Evolutionary conservation across 2,888 invertebrate species (phyloP), one percentile per base, ranked within the genome.

Genomic region (Mamestra brassicae): DNA sequence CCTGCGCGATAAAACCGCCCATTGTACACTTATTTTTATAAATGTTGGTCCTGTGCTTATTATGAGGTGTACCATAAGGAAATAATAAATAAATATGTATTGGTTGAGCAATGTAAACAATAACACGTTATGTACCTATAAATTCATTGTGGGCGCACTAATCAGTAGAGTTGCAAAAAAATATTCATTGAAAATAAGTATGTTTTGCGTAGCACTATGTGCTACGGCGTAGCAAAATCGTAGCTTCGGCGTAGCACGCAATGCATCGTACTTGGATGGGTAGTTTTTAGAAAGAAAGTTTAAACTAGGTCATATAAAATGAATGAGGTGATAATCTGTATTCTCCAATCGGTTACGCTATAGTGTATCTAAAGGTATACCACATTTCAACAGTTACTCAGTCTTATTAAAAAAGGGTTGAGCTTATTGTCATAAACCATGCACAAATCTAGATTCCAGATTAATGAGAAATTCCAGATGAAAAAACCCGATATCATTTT

Each of bases 211-310:
- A 68, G 67, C 67, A 45, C 0, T 2, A 17, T 54, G 6, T 42
- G 76, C 76, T 76, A 76, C 76, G 55, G 42, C 78, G 78, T 83
- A 77, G 76, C 66, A 55, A 36, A 42, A 42, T 34, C 8, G 45
- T 73, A 80, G 60, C 60, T 13, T 52, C 1, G 38, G 10, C 38
- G 63, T 81, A 75, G 52, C 60, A 17, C 8, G 10, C 10, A 60
- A 11, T 5, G 7, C 7, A 3, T 57, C 0, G 5, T 36, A 34
- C 1, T 57, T 5, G 34, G 6, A 0, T 57, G 13, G 57, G 34
- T 5, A 17, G 17, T 60, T 8, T 8, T 54, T 52, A 17, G n/a
- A n/a, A 26, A 26, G 26, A 1, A 26, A 26, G 26, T 26, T 26
- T 26, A 26, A 26, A 26, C 26, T 26, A 26, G 26, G 26, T 26